phyloP scores from a whole-genome alignment of 2,888 invertebrate genomes.

The Plebejus argus region DNA sequence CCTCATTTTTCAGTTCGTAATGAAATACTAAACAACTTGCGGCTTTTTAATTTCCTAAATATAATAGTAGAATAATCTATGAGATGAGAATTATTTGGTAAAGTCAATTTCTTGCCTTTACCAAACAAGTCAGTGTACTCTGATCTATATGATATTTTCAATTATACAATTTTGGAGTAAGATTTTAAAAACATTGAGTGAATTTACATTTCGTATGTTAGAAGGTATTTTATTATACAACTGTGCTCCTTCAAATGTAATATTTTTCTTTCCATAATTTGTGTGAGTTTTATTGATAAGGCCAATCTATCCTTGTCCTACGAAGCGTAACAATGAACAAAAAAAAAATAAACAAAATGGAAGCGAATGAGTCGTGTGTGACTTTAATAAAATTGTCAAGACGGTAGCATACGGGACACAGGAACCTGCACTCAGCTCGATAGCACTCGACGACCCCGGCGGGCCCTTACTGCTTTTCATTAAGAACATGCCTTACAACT shows the following conservation, averaged over 20 bases:
- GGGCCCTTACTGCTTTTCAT: constrained; percentile 64
- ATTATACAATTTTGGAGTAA: too few relatives aligned
- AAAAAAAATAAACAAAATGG: neutral
- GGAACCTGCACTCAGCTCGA: constrained; percentile 64
- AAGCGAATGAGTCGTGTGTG: constrained; percentile 22
- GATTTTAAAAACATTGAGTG: too few relatives aligned
- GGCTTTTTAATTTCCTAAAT: neutral
- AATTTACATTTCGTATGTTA: too few relatives aligned
- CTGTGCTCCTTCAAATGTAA: too few relatives aligned
- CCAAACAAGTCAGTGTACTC: too few relatives aligned
- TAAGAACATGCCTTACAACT: constrained; percentile 28
- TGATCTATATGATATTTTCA: too few relatives aligned
- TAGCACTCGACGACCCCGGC: constrained; percentile 64
- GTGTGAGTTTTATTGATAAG: neutral
- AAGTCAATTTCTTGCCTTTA: too few relatives aligned
- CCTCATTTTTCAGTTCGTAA: constrained; percentile 55
- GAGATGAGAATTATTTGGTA: too few relatives aligned
- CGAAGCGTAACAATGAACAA: neutral
- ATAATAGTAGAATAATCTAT: neutral
- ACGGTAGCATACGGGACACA: constrained; percentile 54
- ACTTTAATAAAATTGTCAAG: constrained; percentile 31
- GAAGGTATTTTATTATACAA: too few relatives aligned
- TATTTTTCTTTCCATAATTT: too few relatives aligned
- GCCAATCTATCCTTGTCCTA: neutral
- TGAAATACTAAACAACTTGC: constrained; percentile 48